These are phyloP conservation scores for Martes flavigula DNA, from an alignment of 2,797 vertebrate genomes.

Conservation along the genomic window DNA sequence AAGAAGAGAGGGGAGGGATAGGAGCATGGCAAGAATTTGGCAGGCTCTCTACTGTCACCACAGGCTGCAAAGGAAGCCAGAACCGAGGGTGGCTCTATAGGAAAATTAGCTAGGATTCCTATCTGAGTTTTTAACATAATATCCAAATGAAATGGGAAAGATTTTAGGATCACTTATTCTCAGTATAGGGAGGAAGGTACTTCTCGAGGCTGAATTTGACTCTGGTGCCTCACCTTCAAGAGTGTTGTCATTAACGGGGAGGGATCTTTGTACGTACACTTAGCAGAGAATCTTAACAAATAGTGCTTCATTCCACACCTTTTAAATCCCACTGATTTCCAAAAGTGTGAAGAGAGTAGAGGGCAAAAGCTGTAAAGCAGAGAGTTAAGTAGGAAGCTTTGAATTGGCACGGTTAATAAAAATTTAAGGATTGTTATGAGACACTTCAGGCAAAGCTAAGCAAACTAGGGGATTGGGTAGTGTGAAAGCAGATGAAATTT, in stretches of 20 bases:
- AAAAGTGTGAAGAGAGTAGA: neutral
- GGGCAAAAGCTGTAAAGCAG: neutral
- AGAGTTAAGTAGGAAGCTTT: slow-evolving; percentile 31
- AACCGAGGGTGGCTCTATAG: neutral
- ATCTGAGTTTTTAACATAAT: neutral
- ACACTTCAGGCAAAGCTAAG: slow-evolving; percentile 58
- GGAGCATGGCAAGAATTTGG: neutral
- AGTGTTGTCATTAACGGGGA: neutral
- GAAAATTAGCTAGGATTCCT: neutral
- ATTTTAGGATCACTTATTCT: neutral
- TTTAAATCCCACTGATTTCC: neutral
- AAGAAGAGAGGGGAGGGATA: neutral
- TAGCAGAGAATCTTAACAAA: neutral
- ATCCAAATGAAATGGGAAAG: neutral
- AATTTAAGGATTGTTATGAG: slow-evolving; percentile 73
- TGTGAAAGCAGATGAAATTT: slow-evolving; percentile 68
- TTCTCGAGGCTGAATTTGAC: neutral
- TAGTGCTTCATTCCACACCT: neutral
- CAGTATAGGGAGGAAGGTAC: neutral
- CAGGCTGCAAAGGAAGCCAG: neutral
- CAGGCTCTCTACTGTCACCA: neutral
- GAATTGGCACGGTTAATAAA: slow-evolving; percentile 67
- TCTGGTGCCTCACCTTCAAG: neutral
- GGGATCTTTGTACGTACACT: neutral
- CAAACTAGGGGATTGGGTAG: slow-evolving; percentile 57